Base-by-base conservation (phyloP, 2,888 invertebrate genomes). In the Dolichopus griseipennis region DNA sequence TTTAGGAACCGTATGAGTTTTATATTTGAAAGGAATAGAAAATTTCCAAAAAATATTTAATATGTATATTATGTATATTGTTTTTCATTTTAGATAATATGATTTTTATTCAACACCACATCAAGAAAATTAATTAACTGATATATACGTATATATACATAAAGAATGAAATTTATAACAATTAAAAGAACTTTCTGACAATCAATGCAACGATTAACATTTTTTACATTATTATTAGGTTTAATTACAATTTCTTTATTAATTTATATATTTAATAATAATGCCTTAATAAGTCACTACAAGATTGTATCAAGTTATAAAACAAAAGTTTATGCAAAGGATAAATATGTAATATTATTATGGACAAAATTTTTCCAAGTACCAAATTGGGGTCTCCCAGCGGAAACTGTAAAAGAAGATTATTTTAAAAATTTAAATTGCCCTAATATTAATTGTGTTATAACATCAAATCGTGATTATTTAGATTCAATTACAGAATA, bases 391-490 rank as follows among this genome's bases (percentile, higher is more conserved):
- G 70, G 69, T 0, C 67, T 79, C n/a, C 74, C 75, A 0, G 70
- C 66, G 0, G 77, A 80, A 68, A 73, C 74, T 0, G 61, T 78
- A 10, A 76, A 76, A 0, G 73, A 76, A 1, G 71, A 74, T 1
- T 74, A 76, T 27, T 77, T 80, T 64, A 74, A 72, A 6, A 71
- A 73, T 0, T 71, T 80, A 0, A 68, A 77, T 0, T 83, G 84
- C 66, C 75, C 79, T 0, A 76, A 78, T 10, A 79, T 78, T 20
- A 78, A 82, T 69, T 86, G 86, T 73, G 80, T 78, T 70, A 73
- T 84, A 1, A 84, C 83, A 1, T 77, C 78, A 69, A 74, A 81
- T 10, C 80, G 76, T 61, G 75, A 74, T 3, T 72, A 75, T 18
- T 64, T 80, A 20, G 76, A 79, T 1, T 66, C 71, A 3, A 70